A percentile compares a stretch with the other conserved stretches of the same genome.
These are phyloP conservation scores for Panzeria rudis DNA, from an alignment of 2,888 invertebrate genomes.

Conservation along the genomic window DNA sequence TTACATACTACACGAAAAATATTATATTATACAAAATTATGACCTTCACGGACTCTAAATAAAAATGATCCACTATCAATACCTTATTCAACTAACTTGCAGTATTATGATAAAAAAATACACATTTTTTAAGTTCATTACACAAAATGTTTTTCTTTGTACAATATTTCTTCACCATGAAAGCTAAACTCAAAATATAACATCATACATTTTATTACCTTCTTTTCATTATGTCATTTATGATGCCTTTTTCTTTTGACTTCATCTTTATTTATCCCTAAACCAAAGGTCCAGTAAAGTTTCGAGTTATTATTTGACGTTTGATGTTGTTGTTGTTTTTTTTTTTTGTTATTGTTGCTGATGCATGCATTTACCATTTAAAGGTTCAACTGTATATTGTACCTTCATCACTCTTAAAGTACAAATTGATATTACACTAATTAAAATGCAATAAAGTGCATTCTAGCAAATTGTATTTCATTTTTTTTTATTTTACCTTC, in stretches of 20 bases:
- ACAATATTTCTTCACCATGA: conserved; percentile 25
- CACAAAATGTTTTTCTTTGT: conserved; percentile 41
- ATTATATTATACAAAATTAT: too few species aligned
- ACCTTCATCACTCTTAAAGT: conserved; percentile 70
- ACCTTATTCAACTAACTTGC: conserved; percentile 3
- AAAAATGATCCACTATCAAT: neutral
- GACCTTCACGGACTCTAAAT: too few species aligned
- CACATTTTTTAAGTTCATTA: conserved; percentile 46
- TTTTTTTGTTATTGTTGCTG: neutral
- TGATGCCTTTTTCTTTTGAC: conserved; percentile 32
- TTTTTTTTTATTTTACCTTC: conserved; percentile 45
- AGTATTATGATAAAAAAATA: conserved; percentile 6
- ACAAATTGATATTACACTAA: conserved; percentile 74
- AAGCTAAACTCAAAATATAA: conserved; percentile 28
- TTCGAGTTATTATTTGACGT: conserved; percentile 51
- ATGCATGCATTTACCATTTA: conserved; percentile 39
- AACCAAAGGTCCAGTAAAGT: conserved; percentile 8
- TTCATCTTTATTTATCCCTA: conserved; percentile 8
- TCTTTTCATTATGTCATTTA: conserved; percentile 61
- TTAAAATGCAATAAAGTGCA: conserved; percentile 73
- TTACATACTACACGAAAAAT: too few species aligned
- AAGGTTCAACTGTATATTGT: conserved; percentile 50
- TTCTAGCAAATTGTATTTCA: conserved; percentile 69
- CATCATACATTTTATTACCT: conserved; percentile 57
- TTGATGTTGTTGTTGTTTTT: conserved; percentile 17